phyloP scores from a whole-genome alignment of 2,113 vertebrate species.

The Poeciliopsis prolifica region DNA sequence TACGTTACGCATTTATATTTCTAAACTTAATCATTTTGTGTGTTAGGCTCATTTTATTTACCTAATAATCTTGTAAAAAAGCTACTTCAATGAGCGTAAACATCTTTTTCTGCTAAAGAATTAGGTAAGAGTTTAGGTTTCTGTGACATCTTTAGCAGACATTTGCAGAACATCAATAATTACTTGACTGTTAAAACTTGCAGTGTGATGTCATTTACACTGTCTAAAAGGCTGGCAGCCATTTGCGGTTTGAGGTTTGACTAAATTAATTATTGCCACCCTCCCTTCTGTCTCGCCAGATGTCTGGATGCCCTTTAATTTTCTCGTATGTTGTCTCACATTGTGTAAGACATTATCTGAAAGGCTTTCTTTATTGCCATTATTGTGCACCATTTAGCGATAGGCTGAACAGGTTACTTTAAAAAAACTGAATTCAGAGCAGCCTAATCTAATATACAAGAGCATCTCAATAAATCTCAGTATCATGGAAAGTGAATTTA shows the following conservation, averaged over 20 bases:
- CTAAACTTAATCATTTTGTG: neutral
- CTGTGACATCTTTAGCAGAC: slow-evolving; percentile 54
- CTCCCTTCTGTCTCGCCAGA: slow-evolving; percentile 66
- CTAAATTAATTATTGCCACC: slow-evolving; percentile 66
- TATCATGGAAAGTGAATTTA: neutral
- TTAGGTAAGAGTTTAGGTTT: slow-evolving; percentile 18
- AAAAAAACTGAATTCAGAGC: no score
- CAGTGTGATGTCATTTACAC: slow-evolving; percentile 54
- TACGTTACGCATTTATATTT: neutral
- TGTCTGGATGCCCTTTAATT: slow-evolving; percentile 60
- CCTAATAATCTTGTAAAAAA: neutral
- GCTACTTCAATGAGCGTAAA: neutral
- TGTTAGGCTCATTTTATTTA: neutral
- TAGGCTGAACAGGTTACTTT: neutral
- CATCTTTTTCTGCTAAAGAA: neutral
- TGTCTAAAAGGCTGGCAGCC: slow-evolving; percentile 58
- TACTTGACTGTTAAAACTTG: slow-evolving; percentile 52
- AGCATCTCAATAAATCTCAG: neutral
- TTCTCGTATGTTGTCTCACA: slow-evolving; percentile 34
- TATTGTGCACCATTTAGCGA: neutral
- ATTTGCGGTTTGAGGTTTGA: slow-evolving; percentile 58
- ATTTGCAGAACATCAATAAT: slow-evolving; percentile 49
- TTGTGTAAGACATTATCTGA: slow-evolving; percentile 23
- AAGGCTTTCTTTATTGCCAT: neutral
- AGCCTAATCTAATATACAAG: neutral